These are phyloP conservation scores for Stenurella melanura DNA, from an alignment of 2,888 invertebrate species.

Conservation along the genomic window DNA sequence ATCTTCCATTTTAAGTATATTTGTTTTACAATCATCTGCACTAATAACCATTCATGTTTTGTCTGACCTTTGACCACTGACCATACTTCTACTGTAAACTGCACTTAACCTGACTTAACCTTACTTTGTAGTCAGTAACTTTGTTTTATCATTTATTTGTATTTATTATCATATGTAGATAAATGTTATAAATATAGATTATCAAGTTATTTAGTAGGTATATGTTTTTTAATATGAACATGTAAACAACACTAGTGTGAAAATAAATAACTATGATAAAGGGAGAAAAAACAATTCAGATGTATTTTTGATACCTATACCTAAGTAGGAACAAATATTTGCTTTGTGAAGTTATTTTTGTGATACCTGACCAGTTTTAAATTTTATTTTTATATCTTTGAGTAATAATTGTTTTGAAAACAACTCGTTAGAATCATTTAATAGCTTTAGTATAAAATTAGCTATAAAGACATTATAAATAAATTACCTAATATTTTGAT, in stretches of 20 bases:
- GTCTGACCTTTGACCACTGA: background rate
- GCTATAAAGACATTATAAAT: no score
- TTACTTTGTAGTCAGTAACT: background rate
- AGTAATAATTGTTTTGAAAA: no score
- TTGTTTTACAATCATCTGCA: conserved; percentile 12
- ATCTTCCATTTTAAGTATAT: conserved; percentile 33
- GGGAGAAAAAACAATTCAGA: background rate
- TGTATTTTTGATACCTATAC: no score
- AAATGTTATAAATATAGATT: background rate
- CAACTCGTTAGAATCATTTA: no score
- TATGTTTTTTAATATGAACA: background rate
- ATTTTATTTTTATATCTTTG: no score
- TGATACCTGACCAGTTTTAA: no score
- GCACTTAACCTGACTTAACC: conserved; percentile 25
- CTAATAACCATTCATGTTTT: background rate
- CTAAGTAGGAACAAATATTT: no score
- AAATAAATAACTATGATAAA: background rate
- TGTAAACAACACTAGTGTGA: background rate
- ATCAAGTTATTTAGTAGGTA: background rate
- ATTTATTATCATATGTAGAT: background rate
- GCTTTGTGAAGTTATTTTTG: no score
- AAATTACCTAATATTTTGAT: no score
- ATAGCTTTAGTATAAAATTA: no score
- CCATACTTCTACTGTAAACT: background rate
- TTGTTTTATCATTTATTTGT: background rate